These are phyloP conservation scores for Trachurus trachurus DNA, from an alignment of 2,797 vertebrate species.

Conservation along the genomic window DNA sequence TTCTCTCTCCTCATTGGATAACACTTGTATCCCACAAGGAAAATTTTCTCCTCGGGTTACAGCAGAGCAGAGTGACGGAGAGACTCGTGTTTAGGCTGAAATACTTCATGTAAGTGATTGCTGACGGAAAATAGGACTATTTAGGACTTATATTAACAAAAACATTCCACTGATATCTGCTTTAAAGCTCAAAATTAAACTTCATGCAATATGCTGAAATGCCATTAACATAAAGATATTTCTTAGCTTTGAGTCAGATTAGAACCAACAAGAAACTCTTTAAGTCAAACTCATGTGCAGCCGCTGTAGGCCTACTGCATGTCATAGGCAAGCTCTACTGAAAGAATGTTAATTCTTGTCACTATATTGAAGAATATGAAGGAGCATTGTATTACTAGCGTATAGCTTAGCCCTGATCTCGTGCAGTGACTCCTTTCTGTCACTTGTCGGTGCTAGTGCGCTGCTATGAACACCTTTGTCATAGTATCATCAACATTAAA, in stretches of 20 bases:
- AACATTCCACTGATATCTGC: no score
- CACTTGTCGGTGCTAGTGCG: slow-evolving; percentile 77
- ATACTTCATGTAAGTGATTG: no score
- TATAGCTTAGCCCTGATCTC: not conserved
- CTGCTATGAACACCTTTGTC: slow-evolving; percentile 24
- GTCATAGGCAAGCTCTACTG: not conserved
- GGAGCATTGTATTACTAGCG: not conserved
- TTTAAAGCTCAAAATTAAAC: not conserved
- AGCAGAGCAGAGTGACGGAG: no score
- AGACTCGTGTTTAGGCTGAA: no score
- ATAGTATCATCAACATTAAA: slow-evolving; percentile 39
- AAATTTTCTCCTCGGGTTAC: no score
- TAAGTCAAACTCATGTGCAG: not conserved
- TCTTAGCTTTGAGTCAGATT: not conserved
- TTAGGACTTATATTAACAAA: no score
- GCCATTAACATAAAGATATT: not conserved
- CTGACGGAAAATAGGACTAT: no score
- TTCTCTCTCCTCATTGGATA: no score
- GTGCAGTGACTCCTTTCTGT: slow-evolving; percentile 61
- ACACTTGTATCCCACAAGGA: no score
- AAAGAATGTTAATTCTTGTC: not conserved
- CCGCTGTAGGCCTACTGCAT: not conserved
- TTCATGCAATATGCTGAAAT: not conserved
- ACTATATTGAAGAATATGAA: not conserved
- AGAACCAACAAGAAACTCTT: not conserved